Evolutionary conservation across 1,140 invertebrate species (phyloP).

Genomic region (Trichonephila clavata): DNA sequence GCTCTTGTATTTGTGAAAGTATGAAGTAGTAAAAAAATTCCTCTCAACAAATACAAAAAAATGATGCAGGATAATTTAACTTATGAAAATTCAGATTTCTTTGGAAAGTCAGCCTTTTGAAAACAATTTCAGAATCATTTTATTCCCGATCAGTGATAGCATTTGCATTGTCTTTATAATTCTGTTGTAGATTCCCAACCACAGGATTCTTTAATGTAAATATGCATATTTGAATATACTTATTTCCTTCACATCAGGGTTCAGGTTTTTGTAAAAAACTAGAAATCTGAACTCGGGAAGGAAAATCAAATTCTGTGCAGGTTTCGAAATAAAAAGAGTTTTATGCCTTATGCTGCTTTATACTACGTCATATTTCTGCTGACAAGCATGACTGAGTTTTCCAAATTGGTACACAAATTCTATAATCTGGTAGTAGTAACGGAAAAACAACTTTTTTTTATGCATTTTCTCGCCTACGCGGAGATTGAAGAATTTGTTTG

Average conservation of each 20-base stretch:
- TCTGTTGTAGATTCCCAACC: neutral
- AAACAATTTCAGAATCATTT: neutral
- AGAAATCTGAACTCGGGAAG: neutral
- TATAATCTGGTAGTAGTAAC: neutral
- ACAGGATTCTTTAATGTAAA: neutral
- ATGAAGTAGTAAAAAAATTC: neutral
- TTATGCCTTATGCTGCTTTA: neutral
- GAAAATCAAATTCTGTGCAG: neutral
- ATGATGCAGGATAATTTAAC: neutral
- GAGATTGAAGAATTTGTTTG: neutral
- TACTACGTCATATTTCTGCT: neutral
- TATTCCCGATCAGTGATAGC: neutral
- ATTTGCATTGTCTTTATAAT: neutral
- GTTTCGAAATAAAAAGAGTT: neutral
- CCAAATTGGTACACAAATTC: neutral
- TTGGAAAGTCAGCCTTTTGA: neutral
- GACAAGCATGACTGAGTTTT: neutral
- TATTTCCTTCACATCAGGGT: too few species aligned
- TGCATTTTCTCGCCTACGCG: neutral
- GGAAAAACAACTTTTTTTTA: neutral
- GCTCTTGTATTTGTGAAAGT: neutral
- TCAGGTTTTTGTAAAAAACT: too few species aligned
- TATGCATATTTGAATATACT: too few species aligned
- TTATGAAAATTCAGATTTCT: neutral
- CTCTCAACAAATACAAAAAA: neutral